These are phyloP conservation scores for Cynodonichthys magdalenae DNA, from an alignment of 2,797 vertebrate species.

Conservation along the genomic window DNA sequence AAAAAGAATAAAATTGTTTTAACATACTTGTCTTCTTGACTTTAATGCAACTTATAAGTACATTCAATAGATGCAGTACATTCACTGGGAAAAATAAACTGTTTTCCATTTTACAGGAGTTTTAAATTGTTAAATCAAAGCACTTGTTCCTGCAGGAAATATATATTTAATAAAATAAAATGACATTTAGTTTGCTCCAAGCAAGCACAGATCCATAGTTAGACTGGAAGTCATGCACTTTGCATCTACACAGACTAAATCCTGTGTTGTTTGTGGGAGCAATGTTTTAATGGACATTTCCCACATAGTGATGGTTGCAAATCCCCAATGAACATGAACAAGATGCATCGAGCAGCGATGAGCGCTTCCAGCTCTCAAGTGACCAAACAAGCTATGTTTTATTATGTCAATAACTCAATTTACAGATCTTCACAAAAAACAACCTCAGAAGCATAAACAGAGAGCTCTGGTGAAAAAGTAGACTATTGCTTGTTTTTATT, in stretches of 20 bases:
- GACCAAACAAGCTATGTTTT: slow-evolving; percentile 44
- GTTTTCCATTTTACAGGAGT: no score
- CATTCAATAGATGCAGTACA: no score
- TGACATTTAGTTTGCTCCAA: no score
- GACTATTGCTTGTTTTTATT: neutral
- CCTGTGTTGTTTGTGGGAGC: neutral
- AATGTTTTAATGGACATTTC: neutral
- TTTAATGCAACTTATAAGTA: no score
- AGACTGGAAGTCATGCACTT: neutral
- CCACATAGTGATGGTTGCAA: slow-evolving; percentile 16
- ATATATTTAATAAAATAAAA: neutral
- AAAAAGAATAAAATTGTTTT: no score
- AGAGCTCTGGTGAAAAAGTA: neutral
- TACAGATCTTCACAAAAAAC: slow-evolving; percentile 13
- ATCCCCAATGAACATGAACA: slow-evolving; percentile 48
- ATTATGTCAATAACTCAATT: slow-evolving; percentile 42
- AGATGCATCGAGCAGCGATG: slow-evolving; percentile 18
- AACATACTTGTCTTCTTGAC: no score
- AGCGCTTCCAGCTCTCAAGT: slow-evolving; percentile 28
- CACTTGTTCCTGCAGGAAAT: no score
- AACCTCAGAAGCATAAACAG: neutral
- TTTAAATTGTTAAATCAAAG: no score
- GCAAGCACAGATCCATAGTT: neutral
- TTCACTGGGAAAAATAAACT: no score
- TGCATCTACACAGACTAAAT: neutral